Evolutionary conservation across 2,113 vertebrate species (phyloP).

Genomic region (Equus quagga): DNA sequence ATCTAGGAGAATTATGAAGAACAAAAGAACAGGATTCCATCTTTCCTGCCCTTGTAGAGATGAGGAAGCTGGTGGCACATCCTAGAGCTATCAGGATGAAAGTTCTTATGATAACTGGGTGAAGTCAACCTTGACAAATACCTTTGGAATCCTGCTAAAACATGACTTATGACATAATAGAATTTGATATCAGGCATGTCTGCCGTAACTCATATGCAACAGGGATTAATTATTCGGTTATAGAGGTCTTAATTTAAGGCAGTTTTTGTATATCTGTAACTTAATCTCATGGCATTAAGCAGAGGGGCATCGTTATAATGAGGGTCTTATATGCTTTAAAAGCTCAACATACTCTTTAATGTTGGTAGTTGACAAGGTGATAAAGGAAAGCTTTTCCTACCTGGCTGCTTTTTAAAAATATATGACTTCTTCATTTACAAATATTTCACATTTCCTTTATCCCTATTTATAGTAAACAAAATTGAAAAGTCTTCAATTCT

Average conservation of each 20-base stretch:
- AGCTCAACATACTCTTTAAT: background rate
- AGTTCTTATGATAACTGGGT: background rate
- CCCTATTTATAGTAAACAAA: background rate
- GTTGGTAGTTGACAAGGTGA: background rate
- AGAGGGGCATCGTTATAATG: accelerated
- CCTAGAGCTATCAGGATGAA: background rate
- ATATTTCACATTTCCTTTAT: background rate
- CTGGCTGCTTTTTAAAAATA: background rate
- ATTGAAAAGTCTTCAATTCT: background rate
- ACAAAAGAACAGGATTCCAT: too few relatives aligned
- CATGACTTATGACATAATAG: too few relatives aligned
- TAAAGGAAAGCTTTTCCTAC: background rate
- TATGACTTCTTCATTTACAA: background rate
- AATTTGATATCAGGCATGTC: background rate
- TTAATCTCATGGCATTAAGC: background rate
- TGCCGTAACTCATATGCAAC: background rate
- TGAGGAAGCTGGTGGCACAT: background rate
- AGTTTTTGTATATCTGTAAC: background rate
- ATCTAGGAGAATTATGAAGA: background rate
- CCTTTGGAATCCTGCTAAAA: background rate
- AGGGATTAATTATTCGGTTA: background rate
- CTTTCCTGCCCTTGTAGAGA: background rate
- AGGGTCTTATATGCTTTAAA: background rate
- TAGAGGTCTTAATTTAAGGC: background rate
- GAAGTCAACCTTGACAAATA: background rate